These are phyloP conservation scores for Mesaphorura yosii DNA, from an alignment of 1,140 invertebrate genomes.

Conservation along the genomic window DNA sequence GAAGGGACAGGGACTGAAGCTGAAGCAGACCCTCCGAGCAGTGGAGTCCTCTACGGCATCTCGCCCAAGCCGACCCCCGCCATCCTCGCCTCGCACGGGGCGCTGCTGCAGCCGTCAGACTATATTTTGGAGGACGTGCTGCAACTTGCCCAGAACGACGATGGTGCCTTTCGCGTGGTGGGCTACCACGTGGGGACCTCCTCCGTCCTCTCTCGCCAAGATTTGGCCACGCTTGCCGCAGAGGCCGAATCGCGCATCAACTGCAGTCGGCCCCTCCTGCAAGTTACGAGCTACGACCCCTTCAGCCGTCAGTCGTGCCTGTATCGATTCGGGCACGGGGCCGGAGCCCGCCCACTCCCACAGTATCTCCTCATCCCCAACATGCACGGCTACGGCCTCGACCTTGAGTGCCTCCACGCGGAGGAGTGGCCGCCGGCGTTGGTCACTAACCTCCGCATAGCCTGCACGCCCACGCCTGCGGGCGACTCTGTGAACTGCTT, in stretches of 20 bases:
- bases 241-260: background rate
- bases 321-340: too few relatives aligned
- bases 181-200: constrained; percentile 27
- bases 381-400: constrained; percentile 27
- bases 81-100: background rate
- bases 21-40: constrained; percentile 10
- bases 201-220: constrained; percentile 16
- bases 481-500: too few relatives aligned
- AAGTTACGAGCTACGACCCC: constrained; percentile 22
- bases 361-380: constrained; percentile 23
- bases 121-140: constrained; percentile 28
- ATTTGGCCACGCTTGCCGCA: constrained; percentile 12
- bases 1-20: background rate
- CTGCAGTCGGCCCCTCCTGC: constrained; percentile 13
- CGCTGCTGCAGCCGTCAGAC: constrained; percentile 26
- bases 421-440: background rate
- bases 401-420: constrained; percentile 15
- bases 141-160: constrained; percentile 1
- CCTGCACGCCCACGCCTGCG: constrained; percentile 20
- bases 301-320: constrained; percentile 22
- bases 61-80: constrained; percentile 12
- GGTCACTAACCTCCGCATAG: constrained; percentile 17
- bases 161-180: constrained; percentile 17
- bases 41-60: constrained; percentile 20
- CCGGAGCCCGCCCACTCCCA: too few relatives aligned